phyloP scores from a whole-genome alignment of 2,113 vertebrate species.

The Microtus montanus region DNA sequence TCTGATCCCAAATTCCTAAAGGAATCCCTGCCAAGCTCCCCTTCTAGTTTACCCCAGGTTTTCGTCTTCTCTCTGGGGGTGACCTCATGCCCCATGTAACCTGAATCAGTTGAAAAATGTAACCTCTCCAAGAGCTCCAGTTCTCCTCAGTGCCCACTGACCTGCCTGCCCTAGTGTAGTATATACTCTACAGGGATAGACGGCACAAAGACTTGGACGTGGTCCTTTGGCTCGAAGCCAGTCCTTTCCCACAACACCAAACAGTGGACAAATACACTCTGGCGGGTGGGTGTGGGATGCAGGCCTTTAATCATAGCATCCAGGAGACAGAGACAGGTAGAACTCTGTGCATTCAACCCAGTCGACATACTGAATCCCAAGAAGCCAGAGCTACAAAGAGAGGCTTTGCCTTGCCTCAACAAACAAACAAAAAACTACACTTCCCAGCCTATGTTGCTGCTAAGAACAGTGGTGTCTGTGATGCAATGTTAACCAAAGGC shows the following conservation, averaged over 20 bases:
- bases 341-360: background rate
- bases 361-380: no score
- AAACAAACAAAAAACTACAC: background rate
- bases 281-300: background rate
- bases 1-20: background rate
- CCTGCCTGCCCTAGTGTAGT: no score
- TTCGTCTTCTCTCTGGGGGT: background rate
- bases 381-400: background rate
- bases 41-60: background rate
- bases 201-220: no score
- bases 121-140: no score
- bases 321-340: background rate
- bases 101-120: no score
- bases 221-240: no score
- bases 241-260: no score
- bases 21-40: background rate
- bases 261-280: no score
- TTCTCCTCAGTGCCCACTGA: no score
- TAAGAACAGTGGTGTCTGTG: background rate
- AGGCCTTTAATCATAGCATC: background rate
- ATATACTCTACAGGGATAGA: no score
- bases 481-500: background rate
- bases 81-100: no score
- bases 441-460: background rate
- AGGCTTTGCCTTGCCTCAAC: background rate